Evolutionary conservation across 1,140 invertebrate genomes (phyloP).

Genomic region (Solenopsis fugax): DNA sequence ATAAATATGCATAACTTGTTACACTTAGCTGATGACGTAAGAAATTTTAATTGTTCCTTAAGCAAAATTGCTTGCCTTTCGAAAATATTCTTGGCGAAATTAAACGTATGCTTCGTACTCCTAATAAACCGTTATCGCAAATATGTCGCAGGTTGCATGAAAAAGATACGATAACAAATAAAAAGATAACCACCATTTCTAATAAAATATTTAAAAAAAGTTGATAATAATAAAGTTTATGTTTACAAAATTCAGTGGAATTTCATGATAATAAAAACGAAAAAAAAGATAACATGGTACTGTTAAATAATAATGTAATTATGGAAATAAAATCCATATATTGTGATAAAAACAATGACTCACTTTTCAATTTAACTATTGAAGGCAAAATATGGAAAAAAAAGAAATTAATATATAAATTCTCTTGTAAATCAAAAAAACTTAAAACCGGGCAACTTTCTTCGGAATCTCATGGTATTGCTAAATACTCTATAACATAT

Average conservation of each 20-base stretch:
- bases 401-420: background rate
- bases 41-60: background rate
- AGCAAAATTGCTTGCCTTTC: background rate
- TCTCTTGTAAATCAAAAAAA: background rate
- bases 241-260: background rate
- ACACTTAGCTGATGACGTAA: background rate
- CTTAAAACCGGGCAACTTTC: too few species aligned
- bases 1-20: background rate
- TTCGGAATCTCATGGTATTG: too few species aligned
- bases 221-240: background rate
- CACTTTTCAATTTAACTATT: background rate
- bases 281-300: background rate
- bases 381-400: background rate
- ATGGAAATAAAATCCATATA: background rate
- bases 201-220: background rate
- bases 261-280: background rate
- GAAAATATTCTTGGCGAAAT: background rate
- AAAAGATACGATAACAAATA: background rate
- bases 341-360: background rate
- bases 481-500: too few species aligned
- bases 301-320: background rate
- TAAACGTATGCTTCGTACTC: background rate
- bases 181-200: background rate
- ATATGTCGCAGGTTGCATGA: background rate
- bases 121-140: background rate